Evolutionary conservation across 2,113 vertebrate genomes (phyloP), one percentile per base, ranked within the genome.

Genomic region (Chroicocephalus ridibundus): DNA sequence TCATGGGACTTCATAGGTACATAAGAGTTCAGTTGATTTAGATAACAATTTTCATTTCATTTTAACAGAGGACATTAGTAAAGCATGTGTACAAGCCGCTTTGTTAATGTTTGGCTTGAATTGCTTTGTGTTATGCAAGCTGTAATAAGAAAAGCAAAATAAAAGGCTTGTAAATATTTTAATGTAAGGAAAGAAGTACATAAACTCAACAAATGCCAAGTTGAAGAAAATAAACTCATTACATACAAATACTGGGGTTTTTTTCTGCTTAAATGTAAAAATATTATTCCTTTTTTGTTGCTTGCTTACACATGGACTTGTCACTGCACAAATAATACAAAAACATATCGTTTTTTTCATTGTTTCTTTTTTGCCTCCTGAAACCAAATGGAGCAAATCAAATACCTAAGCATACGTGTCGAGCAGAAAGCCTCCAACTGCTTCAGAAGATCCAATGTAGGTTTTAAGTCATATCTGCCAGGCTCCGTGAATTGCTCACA

Each of bases 201-300:
- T 62, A 78, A 91, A 91, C 32, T 47, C 82, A 84, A 27, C 40
- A 68, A 78, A 82, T 32, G 44, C 19, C 17, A 40, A 31, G 34
- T 4, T 60, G 38, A 91, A 86, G 46, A 81, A n/a, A 40, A 84
- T 44, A 82, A 71, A 71, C 49, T 92, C 26, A 38, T 27, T 70
- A 32, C 15, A 13, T 65, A n/a, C 29, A 72, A 84, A 85, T 38
- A 58, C 20, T 15, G 34, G 4, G 0, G 5, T 7, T 1, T 22
- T 83, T 64, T 80, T 90, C n/a, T 75, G 32, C 34, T 82, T 69
- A 40, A 82, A 74, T 60, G 9, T 69, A 51, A 88, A 93, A 86
- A 40, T 54, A 29, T 25, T 58, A 31, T 17, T 57, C 11, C 15
- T 55, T 57, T 69, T 58, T 42, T 49, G 25, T 85, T 94, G 19